Percentiles rank a stretch among this genome's conserved stretches.
These are phyloP conservation scores for Apoda limacodes DNA, from an alignment of 2,888 invertebrate species.

Conservation along the genomic window DNA sequence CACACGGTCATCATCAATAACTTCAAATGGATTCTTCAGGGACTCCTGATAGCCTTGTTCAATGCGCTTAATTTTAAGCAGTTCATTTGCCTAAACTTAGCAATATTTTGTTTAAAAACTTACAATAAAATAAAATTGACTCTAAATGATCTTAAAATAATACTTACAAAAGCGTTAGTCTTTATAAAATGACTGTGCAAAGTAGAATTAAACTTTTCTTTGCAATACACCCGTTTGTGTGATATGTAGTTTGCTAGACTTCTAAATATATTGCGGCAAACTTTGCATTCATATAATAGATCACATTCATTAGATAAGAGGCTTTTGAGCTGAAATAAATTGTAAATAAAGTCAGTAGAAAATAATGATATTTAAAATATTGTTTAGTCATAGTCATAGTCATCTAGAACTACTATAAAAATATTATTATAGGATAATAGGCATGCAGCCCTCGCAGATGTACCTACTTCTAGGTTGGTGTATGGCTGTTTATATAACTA, in stretches of 20 bases:
- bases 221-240: constrained; percentile 89
- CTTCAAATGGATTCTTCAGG: constrained; percentile 21
- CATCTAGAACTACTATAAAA: no score
- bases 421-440: no score
- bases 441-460: no score
- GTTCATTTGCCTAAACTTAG: constrained; percentile 50
- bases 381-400: no score
- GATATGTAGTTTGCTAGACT: constrained; percentile 89
- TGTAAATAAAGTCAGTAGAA: no score
- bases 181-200: constrained; percentile 54
- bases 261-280: constrained; percentile 87
- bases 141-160: constrained; percentile 5
- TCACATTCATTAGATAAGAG: constrained; percentile 87
- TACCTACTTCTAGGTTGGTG: no score
- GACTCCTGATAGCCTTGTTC: constrained; percentile 57
- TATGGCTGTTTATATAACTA: no score
- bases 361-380: no score
- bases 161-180: constrained; percentile 55
- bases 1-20: constrained; percentile 36
- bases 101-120: no score
- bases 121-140: no score
- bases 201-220: constrained; percentile 61
- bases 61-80: constrained; percentile 56
- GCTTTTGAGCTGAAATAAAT: constrained; percentile 73
- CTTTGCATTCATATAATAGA: constrained; percentile 89